Base-by-base conservation (phyloP, 2,113 vertebrate species). In the Tachycineta bicolor region DNA sequence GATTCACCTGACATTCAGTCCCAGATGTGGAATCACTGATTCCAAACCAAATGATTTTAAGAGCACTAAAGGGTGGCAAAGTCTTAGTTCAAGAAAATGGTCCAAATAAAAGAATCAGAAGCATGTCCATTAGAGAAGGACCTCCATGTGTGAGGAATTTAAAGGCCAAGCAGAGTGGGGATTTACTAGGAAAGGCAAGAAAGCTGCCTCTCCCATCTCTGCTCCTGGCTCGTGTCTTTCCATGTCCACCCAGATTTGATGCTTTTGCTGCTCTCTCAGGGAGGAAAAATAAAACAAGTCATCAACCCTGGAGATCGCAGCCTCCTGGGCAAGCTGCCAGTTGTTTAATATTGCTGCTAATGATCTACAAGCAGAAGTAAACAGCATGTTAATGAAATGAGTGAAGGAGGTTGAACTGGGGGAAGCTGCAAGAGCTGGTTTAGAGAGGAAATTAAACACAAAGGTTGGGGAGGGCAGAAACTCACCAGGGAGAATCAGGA, bases 261-360 rank as follows among this genome's bases (percentile, higher is more conserved):
- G 29, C 67, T 86, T 80, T 64, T 80, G 24, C 56, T 89, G 55
- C 71, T 92, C 24, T 94, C 31, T 92, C 46, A 63, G 76, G n/a
- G 39, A 91, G 39, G 50, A 33, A 88, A 87, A 87, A 94, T 93
- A 94, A 96, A 95, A 75, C 90, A 97, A 96, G 92, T n/a, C 81
- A 90, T 95, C 92, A 96, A 65, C 79, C 83, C 82, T 3, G 18
- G 89, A 96, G 89, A 84, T 37, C 44, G 7, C 86, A 95, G 87
- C 80, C 91, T 96, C 92, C 95, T 84, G 93, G 93, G 96, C 94
- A 95, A 90, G 93, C 79, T 95, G 96, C 96, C 95, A 96, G 87
- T 84, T 95, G 93, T 96, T 97, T 96, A 94, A 95, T 96, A 96
- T 89, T 92, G 91, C 93, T 95, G 94, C 89, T 95, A 97, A 97